A percentile compares a stretch with the other conserved stretches of the same genome.
phyloP scores from a whole-genome alignment of 2,113 vertebrate genomes.

The crab-eating macaque (Macaca fascicularis) region T2T-MFA8v1.1 NC_088380.1:21931001-21931500 shows the following conservation, averaged over 20 bases:
- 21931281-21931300: background rate
- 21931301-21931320: too few relatives aligned
- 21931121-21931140: background rate
- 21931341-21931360: background rate
- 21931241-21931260: background rate
- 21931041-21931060: background rate
- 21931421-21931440: background rate
- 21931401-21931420: background rate
- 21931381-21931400: background rate
- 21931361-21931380: background rate
- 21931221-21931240: background rate
- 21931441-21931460: background rate
- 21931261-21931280: background rate
- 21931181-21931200: background rate
- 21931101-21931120: background rate
- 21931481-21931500: background rate
- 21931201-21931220: background rate
- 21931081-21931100: background rate
- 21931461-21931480: background rate
- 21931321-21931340: background rate
- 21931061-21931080: background rate
- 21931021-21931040: background rate
- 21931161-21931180: background rate
- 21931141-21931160: background rate
- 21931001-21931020: background rate